Percentiles rank a stretch among this genome's conserved stretches.
These are phyloP conservation scores for Actinia equina DNA, from an alignment of 64 coral and sea anemone species.

Conservation along the genomic window DNA sequence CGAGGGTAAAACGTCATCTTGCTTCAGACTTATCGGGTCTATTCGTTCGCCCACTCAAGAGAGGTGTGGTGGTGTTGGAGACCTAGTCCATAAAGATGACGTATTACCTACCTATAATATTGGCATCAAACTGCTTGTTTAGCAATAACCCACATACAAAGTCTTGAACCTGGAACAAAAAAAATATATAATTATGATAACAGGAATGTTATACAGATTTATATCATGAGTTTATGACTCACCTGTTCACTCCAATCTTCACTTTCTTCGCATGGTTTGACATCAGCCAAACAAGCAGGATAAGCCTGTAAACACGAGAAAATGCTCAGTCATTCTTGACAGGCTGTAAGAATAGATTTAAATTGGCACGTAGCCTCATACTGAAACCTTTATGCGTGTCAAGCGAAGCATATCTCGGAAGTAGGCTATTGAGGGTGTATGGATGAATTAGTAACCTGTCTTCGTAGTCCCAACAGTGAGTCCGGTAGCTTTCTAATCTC, in stretches of 20 bases:
- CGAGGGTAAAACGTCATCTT: too few relatives aligned
- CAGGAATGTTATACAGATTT: neutral
- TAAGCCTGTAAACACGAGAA: slow-evolving; percentile 17
- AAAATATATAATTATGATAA: neutral
- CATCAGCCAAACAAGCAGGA: slow-evolving; percentile 23
- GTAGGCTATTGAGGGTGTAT: too few relatives aligned
- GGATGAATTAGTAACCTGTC: slow-evolving; percentile 27
- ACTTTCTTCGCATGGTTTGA: slow-evolving; percentile 33
- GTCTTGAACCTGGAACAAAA: neutral
- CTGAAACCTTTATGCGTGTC: too few relatives aligned
- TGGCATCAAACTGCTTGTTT: slow-evolving; percentile 9
- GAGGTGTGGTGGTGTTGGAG: too few relatives aligned
- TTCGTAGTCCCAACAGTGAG: slow-evolving; percentile 62
- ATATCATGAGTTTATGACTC: neutral
- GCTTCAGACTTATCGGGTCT: too few relatives aligned
- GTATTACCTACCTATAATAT: neutral
- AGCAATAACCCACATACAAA: neutral
- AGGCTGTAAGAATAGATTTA: too few relatives aligned
- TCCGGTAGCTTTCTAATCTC: slow-evolving; percentile 86
- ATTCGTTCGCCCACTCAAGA: too few relatives aligned
- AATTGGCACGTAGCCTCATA: too few relatives aligned
- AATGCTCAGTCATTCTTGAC: too few relatives aligned
- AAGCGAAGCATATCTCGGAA: too few relatives aligned
- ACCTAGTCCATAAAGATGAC: neutral
- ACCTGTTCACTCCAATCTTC: slow-evolving; percentile 43